Percentiles rank a stretch among this genome's conserved stretches.
Conservation (phyloP, 2,888 invertebrate species). For the Molanna angustata region DNA sequence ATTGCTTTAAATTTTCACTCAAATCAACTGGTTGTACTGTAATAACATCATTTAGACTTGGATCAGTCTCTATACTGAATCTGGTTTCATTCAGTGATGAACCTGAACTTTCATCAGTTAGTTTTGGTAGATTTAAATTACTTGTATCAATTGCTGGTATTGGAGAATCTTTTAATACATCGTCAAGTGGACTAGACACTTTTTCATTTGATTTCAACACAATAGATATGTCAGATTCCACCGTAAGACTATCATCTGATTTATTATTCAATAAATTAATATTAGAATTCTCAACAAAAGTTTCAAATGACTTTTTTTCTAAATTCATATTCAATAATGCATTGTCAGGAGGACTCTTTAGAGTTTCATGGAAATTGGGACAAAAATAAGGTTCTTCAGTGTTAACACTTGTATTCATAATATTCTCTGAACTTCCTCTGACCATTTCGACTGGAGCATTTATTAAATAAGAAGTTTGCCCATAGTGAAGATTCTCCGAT, state of each 20-base stretch:
- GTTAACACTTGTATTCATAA: background rate
- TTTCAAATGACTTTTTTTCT: constrained; percentile 45
- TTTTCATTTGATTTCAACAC: constrained; percentile 6
- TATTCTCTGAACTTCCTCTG: constrained; percentile 16
- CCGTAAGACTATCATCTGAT: constrained; percentile 17
- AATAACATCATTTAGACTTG: background rate
- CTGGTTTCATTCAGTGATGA: too few species aligned
- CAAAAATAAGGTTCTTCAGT: constrained; percentile 6
- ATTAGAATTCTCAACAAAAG: constrained; percentile 7
- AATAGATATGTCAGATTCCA: constrained; percentile 15
- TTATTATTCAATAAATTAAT: constrained; percentile 8
- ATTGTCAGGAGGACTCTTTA: constrained; percentile 8
- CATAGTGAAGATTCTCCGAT: background rate
- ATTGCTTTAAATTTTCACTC: background rate
- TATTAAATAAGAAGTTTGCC: background rate
- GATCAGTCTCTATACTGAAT: background rate
- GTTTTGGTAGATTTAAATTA: constrained; percentile 2
- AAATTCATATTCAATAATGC: constrained; percentile 37
- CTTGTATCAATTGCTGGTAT: constrained; percentile 7
- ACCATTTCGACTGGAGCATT: constrained; percentile 26
- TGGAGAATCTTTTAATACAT: constrained; percentile 14
- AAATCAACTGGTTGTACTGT: background rate
- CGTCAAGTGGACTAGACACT: constrained; percentile 4
- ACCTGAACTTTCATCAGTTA: background rate
- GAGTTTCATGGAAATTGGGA: constrained; percentile 4